Percentiles rank a stretch among this genome's conserved stretches.
These are phyloP conservation scores for Drosophila baimaii DNA, from an alignment of 1,140 invertebrate species.

Conservation along the genomic window DNA sequence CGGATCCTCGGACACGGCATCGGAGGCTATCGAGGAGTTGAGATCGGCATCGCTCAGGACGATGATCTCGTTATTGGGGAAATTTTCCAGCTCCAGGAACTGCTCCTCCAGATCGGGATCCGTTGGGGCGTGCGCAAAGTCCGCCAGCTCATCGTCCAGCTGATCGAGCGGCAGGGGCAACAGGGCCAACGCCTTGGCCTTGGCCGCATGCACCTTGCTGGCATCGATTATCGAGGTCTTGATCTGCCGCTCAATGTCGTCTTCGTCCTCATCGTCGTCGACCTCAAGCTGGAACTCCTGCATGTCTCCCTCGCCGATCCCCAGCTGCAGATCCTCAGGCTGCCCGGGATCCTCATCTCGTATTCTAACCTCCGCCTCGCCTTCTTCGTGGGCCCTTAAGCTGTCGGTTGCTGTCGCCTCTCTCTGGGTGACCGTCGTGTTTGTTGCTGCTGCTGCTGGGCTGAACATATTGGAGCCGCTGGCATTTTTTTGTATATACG, in stretches of 20 bases:
- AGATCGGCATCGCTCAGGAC: constrained; percentile 68
- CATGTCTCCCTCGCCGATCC: constrained; percentile 1
- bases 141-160: constrained; percentile 31
- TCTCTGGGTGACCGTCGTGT: constrained; percentile 4
- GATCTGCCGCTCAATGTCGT: constrained; percentile 76
- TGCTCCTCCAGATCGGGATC: constrained; percentile 65
- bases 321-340: not conserved
- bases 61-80: constrained; percentile 76
- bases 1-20: constrained; percentile 74
- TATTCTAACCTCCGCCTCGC: not conserved
- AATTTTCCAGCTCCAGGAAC: constrained; percentile 56
- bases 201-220: constrained; percentile 62
- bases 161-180: constrained; percentile 14
- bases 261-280: constrained; percentile 47
- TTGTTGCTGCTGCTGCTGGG: constrained; percentile 30
- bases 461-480: constrained; percentile 77
- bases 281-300: not conserved
- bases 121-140: constrained; percentile 31
- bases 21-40: constrained; percentile 70
- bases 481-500: constrained; percentile 84
- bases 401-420: not conserved
- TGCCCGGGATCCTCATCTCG: constrained; percentile 3
- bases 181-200: constrained; percentile 56
- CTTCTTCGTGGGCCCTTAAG: constrained; percentile 25
- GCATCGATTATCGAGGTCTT: constrained; percentile 78